phyloP scores from a whole-genome alignment of 1,140 invertebrate genomes.

The Macrocentrus cingulum region DNA sequence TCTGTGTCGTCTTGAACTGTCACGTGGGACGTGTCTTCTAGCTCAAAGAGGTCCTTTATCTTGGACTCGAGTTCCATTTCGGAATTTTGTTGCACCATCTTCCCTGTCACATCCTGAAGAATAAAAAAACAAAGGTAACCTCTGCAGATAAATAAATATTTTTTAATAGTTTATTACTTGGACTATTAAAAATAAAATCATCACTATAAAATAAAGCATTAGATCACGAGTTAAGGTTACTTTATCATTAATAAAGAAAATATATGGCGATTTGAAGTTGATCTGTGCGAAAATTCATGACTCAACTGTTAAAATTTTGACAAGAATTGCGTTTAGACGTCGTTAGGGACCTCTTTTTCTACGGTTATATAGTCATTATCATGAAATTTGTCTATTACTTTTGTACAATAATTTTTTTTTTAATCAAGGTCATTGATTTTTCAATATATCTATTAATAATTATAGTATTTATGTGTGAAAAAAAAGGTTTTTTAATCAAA shows the following conservation, averaged over 20 bases:
- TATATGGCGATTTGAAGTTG: slow-evolving; percentile 5
- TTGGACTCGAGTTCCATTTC: slow-evolving; percentile 20
- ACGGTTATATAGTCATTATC: slow-evolving; percentile 15
- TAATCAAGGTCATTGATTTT: slow-evolving; percentile 18
- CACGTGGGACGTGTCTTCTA: neutral
- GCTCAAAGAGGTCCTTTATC: slow-evolving; percentile 21
- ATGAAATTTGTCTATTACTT: slow-evolving; percentile 29
- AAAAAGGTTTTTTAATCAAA: too few species aligned
- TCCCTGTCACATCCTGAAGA: neutral
- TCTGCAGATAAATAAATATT: neutral
- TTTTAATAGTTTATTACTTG: slow-evolving; percentile 1
- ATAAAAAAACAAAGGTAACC: neutral
- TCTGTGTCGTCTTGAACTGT: neutral
- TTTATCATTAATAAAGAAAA: neutral
- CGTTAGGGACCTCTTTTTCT: slow-evolving; percentile 21
- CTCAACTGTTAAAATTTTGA: slow-evolving; percentile 27
- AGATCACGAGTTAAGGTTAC: slow-evolving; percentile 9
- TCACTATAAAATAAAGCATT: slow-evolving; percentile 9
- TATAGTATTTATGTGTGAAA: too few species aligned
- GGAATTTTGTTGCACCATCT: neutral
- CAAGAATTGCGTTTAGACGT: slow-evolving; percentile 10
- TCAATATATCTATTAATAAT: too few species aligned
- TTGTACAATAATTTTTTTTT: slow-evolving; percentile 29
- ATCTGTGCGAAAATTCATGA: slow-evolving; percentile 1
- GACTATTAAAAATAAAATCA: slow-evolving; percentile 8